Evolutionary conservation across 1,140 invertebrate genomes (phyloP).

Genomic region (Pseudoatta argentina): DNA sequence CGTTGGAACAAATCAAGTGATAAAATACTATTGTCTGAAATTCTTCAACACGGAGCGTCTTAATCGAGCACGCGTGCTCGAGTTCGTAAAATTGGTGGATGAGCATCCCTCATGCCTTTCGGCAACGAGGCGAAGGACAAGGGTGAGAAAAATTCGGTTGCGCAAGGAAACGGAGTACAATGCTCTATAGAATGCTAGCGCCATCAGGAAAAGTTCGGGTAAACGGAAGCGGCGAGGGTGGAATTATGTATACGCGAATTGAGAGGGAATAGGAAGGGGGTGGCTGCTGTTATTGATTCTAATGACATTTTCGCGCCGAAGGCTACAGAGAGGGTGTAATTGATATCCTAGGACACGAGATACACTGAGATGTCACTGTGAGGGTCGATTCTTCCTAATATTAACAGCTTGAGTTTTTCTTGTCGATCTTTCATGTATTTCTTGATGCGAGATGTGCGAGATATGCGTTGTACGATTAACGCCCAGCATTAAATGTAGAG

Average conservation of each 20-base stretch:
- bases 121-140: constrained; percentile 48
- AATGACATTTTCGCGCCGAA: constrained; percentile 82
- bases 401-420: background rate
- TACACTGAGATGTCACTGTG: constrained; percentile 19
- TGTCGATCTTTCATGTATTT: background rate
- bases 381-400: background rate
- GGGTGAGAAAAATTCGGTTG: constrained; percentile 76
- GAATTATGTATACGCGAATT: constrained; percentile 73
- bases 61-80: constrained; percentile 76
- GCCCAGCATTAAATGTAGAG: constrained; percentile 5
- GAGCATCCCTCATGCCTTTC: constrained; percentile 29
- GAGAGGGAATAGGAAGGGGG: constrained; percentile 68
- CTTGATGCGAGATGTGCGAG: constrained; percentile 2
- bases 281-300: constrained; percentile 81
- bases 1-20: background rate
- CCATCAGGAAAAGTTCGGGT: constrained; percentile 75
- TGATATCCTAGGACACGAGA: constrained; percentile 75
- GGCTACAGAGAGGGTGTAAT: constrained; percentile 79
- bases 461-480: constrained; percentile 19
- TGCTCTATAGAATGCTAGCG: constrained; percentile 75
- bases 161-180: constrained; percentile 70
- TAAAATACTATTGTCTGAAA: background rate
- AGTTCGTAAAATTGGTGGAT: constrained; percentile 75
- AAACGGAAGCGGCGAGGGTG: constrained; percentile 78
- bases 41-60: constrained; percentile 28